These are phyloP conservation scores for Falco naumanni DNA, from an alignment of 2,797 vertebrate species.

Conservation along the genomic window DNA sequence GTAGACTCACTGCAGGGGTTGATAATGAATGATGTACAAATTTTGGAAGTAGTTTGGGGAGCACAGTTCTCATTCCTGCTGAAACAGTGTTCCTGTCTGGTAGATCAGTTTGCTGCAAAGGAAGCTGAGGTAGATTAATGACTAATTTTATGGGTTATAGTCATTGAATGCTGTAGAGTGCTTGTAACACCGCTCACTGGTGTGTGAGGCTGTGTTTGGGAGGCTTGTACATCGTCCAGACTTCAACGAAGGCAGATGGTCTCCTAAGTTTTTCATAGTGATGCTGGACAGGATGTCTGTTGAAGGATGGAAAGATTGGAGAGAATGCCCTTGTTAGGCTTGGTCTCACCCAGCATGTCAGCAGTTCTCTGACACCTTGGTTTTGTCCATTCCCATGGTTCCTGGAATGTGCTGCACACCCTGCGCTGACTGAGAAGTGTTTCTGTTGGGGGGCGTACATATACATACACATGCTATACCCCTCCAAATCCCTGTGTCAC, in stretches of 20 bases:
- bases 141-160: neutral
- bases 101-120: neutral
- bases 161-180: neutral
- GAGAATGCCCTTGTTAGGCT: neutral
- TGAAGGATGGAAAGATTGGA: neutral
- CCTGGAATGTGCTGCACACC: neutral
- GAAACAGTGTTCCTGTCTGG: neutral
- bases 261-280: neutral
- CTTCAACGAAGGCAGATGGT: no score
- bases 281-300: neutral
- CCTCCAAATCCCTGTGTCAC: neutral
- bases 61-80: neutral
- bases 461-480: rapidly evolving
- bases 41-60: neutral
- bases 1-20: neutral
- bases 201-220: neutral
- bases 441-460: neutral
- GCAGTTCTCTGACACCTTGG: neutral
- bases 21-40: neutral
- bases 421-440: no score
- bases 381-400: neutral
- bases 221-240: neutral
- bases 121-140: neutral
- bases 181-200: neutral
- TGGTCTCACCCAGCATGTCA: neutral